These are phyloP conservation scores for Pachliopta kotzebuea DNA, from an alignment of 2,888 invertebrate genomes.

Conservation along the genomic window DNA sequence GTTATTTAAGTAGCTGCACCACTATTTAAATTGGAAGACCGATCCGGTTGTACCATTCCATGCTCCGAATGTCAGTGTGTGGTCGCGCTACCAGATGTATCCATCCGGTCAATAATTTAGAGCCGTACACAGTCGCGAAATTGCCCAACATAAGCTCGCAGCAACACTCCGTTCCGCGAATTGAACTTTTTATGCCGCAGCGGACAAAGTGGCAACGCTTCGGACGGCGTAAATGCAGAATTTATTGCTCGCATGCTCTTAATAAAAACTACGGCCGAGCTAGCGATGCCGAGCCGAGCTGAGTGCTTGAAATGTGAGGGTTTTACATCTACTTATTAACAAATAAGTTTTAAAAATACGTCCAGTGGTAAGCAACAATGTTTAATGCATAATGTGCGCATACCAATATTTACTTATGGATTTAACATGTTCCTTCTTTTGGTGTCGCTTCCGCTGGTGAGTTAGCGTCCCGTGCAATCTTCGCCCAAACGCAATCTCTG, in stretches of 20 bases:
- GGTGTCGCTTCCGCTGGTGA: too few relatives aligned
- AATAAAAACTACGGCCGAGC: constrained; percentile 57
- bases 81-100: constrained; percentile 37
- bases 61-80: background rate
- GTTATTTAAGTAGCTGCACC: too few relatives aligned
- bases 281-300: constrained; percentile 42
- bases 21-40: background rate
- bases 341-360: background rate
- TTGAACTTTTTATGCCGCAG: constrained; percentile 59
- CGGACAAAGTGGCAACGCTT: constrained; percentile 62
- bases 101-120: constrained; percentile 45
- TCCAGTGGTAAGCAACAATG: too few relatives aligned
- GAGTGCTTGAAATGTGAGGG: constrained; percentile 38
- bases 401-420: too few relatives aligned
- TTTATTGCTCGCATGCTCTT: constrained; percentile 62
- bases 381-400: too few relatives aligned
- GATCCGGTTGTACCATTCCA: background rate
- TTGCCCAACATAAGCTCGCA: constrained; percentile 47
- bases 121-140: constrained; percentile 63
- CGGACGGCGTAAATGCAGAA: constrained; percentile 60
- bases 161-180: constrained; percentile 56
- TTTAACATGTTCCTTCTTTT: too few relatives aligned
- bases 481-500: too few relatives aligned
- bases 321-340: constrained; percentile 32
- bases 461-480: too few relatives aligned